A percentile compares a stretch with the other conserved stretches of the same genome.
Conservation (phyloP, 2,797 vertebrate genomes). For the Ibycter americanus region DNA sequence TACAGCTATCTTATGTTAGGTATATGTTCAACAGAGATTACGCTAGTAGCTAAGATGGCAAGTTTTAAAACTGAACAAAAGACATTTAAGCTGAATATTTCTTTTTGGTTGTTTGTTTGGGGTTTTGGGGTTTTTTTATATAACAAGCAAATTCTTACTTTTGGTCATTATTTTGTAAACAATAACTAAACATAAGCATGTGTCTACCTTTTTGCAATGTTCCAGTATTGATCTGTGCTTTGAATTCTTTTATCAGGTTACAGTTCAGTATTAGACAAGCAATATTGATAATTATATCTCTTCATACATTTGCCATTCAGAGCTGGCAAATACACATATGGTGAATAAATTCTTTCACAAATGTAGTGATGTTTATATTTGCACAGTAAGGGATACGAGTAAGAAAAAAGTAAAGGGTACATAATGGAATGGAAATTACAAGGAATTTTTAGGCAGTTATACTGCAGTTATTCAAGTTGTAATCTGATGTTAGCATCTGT, state of each 20-base stretch:
- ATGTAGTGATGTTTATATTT: neutral
- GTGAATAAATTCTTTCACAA: neutral
- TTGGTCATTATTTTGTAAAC: neutral
- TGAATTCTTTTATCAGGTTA: neutral
- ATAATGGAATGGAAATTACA: neutral
- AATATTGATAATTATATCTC: neutral
- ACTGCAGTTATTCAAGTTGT: neutral
- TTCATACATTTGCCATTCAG: neutral
- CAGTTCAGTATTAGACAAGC: neutral
- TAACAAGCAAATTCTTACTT: neutral
- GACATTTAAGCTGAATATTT: neutral
- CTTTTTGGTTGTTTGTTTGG: neutral
- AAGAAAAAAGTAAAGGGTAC: neutral
- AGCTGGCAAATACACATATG: neutral
- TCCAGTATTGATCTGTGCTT: neutral
- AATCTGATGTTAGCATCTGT: neutral
- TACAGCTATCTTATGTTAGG: neutral
- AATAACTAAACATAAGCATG: neutral
- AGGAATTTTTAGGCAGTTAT: neutral
- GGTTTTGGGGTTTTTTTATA: neutral
- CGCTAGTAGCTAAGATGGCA: neutral
- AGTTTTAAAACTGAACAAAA: neutral
- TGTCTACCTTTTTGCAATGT: neutral
- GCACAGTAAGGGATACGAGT: neutral
- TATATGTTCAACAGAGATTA: neutral